Evolutionary conservation across 2,797 vertebrate species (phyloP), one percentile per base, ranked within the genome.

Genomic region (Coregonus ussuriensis): DNA sequence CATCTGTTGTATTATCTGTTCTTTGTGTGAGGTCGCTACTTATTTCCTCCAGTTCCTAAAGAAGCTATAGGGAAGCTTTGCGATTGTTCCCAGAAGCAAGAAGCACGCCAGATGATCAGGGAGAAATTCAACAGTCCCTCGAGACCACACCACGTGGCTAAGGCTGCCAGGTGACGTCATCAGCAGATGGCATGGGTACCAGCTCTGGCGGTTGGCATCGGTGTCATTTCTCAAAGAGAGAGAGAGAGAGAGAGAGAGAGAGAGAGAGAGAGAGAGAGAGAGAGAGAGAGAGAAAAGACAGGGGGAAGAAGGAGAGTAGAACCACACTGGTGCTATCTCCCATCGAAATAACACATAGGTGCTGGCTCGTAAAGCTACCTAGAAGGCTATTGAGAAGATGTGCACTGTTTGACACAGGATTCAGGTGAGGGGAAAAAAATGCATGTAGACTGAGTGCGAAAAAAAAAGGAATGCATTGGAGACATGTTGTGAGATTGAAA

Each of bases 181-280:
- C 93, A 94, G 94, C 96, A 97, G 96, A 97, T 97, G 96, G 96
- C 95, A 96, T 96, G 95, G 95, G 95, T 96, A 97, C 96, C 95
- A 96, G 95, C 95, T 95, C 95, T 95, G 95, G 95, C 95, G 95
- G 95, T 96, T 96, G 96, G 96, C 96, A 96, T 96, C 96, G 95
- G 95, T 96, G 95, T 96, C 95, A 96, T 94, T 96, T 96, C 96
- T 96, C 95, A 95, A 94, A 95, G 94, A 96, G 95, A 95, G 95
- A 95, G 95, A 95, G 94, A 93, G 93, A 18, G 13, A 62, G 79
- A 37, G 91, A 41, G 69, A 71, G 69, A 52, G 7, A 11, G n/a
- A 51, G 18, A 51, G 4, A 71, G 41, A 51, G 21, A 51, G 69
- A 52, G 41, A 47, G 41, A 15, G 15, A 68, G 41, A 5, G 54